Evolutionary conservation across 2,888 invertebrate species (phyloP).

Genomic region (Chaitophorus viminalis): DNA sequence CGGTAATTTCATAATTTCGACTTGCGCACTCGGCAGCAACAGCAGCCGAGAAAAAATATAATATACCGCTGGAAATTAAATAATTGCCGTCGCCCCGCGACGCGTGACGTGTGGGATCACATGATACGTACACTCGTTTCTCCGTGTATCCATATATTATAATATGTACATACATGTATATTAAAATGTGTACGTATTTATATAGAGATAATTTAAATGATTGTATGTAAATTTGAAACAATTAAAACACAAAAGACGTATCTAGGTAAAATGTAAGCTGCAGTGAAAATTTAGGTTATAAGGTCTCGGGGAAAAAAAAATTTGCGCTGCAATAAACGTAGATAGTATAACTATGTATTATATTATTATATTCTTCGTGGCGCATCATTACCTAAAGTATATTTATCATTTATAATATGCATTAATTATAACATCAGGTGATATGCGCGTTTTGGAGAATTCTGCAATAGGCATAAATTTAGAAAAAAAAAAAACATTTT

Average conservation of each 20-base stretch:
- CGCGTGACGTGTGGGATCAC: constrained; percentile 56
- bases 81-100: constrained; percentile 53
- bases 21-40: background rate
- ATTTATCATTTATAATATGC: too few species aligned
- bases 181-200: too few species aligned
- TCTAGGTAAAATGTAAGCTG: background rate
- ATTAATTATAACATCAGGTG: too few species aligned
- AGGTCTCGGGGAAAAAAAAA: constrained; percentile 8
- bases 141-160: background rate
- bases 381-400: too few species aligned
- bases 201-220: background rate
- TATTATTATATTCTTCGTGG: too few species aligned
- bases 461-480: too few species aligned
- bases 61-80: constrained; percentile 49
- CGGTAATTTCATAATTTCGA: constrained; percentile 56
- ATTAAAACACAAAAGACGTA: background rate
- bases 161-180: background rate
- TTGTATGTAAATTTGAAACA: constrained; percentile 22
- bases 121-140: constrained; percentile 3
- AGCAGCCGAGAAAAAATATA: background rate
- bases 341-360: too few species aligned
- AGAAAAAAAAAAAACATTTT: too few species aligned
- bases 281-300: constrained; percentile 23
- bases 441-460: too few species aligned
- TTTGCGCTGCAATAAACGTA: background rate